phyloP scores from a whole-genome alignment of 1,140 invertebrate species.

The Drosophila teissieri region DNA sequence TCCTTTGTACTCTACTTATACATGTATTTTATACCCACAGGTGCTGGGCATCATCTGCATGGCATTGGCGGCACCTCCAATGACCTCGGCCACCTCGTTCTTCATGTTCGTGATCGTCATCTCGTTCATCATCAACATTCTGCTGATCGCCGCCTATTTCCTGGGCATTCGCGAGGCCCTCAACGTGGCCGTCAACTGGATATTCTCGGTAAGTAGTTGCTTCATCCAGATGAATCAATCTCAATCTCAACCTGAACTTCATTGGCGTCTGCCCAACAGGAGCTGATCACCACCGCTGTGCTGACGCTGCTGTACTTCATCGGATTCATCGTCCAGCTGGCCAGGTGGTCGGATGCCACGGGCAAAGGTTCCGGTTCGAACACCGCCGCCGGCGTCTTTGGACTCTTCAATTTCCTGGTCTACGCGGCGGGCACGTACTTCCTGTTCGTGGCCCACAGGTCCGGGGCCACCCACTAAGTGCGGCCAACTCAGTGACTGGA shows the following conservation, averaged over 20 bases:
- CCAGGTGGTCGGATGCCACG: constrained; percentile 86
- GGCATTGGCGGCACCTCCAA: constrained; percentile 89
- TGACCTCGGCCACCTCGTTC: constrained; percentile 88
- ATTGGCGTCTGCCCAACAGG: constrained; percentile 85
- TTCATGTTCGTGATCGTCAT: constrained; percentile 93
- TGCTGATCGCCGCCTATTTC: constrained; percentile 92
- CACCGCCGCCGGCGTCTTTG: constrained; percentile 92
- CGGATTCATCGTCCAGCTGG: constrained; percentile 91
- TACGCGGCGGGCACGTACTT: constrained; percentile 91
- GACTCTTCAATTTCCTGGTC: constrained; percentile 91
- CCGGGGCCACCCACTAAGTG: constrained; percentile 82
- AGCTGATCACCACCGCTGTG: constrained; percentile 90
- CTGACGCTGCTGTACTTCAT: constrained; percentile 90
- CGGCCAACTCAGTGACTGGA: not conserved
- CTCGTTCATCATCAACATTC: constrained; percentile 92
- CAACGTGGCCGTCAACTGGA: constrained; percentile 92
- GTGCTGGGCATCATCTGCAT: constrained; percentile 93
- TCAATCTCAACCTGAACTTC: too few species aligned
- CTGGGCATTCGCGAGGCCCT: constrained; percentile 91
- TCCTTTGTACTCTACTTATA: too few species aligned
- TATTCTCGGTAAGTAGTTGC: constrained; percentile 89
- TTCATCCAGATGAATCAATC: too few species aligned
- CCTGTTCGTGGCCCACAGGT: constrained; percentile 91
- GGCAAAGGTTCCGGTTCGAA: constrained; percentile 85
- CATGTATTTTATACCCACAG: constrained; percentile 86